phyloP scores from a whole-genome alignment of 2,888 invertebrate species.

The Capitulum mitella region DNA sequence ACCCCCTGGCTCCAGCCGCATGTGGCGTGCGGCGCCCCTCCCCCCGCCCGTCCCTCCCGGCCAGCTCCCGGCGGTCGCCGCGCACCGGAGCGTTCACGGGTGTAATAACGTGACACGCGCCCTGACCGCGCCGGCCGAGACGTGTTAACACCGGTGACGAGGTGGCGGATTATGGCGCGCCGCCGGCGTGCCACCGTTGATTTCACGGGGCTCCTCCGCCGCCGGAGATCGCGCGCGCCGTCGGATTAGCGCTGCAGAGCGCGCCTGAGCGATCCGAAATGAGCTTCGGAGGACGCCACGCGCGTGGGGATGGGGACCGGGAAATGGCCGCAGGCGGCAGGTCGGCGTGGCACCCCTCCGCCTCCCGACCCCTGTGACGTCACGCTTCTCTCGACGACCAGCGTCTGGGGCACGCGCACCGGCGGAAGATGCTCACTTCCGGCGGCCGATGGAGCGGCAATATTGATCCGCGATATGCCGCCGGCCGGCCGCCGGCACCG shows the following conservation, averaged over 20 bases:
- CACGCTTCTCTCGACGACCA: background rate
- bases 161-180: background rate
- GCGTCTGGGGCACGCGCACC: background rate
- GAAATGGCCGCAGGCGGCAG: too few relatives aligned
- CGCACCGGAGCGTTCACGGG: constrained; percentile 3
- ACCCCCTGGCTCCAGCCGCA: too few relatives aligned
- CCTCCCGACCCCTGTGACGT: too few relatives aligned
- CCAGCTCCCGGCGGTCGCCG: background rate
- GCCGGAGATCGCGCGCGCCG: background rate
- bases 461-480: background rate
- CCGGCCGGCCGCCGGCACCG: background rate
- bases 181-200: background rate
- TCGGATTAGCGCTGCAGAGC: background rate
- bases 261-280: background rate
- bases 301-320: background rate
- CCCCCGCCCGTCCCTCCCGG: background rate
- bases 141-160: background rate
- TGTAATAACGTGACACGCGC: background rate
- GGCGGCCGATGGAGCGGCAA: constrained; percentile 1
- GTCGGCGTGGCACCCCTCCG: too few relatives aligned
- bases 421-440: background rate
- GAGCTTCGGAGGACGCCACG: background rate
- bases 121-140: background rate
- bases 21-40: too few relatives aligned
- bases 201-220: background rate